A percentile compares a stretch with the other conserved stretches of the same genome.
phyloP scores from a whole-genome alignment of 2,888 invertebrate species.

The Zelleria hepariella region DNA sequence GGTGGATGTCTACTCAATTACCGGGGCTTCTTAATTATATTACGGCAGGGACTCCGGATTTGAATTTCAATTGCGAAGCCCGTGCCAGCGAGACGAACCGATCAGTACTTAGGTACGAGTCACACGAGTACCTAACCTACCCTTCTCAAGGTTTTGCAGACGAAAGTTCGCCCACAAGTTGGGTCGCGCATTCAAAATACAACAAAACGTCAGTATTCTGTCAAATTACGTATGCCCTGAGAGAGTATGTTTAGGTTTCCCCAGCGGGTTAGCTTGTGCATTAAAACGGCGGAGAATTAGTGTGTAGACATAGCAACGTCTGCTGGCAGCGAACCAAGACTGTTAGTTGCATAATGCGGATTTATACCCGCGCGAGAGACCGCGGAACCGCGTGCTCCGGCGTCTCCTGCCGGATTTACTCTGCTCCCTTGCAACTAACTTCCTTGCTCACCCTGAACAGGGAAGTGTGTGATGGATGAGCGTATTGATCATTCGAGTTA shows the following conservation, averaged over 20 bases:
- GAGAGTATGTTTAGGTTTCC: no score
- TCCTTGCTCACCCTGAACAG: no score
- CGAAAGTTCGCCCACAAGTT: no score
- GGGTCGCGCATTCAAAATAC: neutral
- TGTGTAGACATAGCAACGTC: constrained; percentile 27
- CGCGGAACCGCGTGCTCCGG: neutral
- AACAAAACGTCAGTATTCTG: neutral
- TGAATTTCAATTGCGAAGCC: constrained; percentile 60
- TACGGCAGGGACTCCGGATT: constrained; percentile 53
- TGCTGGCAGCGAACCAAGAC: constrained; percentile 65
- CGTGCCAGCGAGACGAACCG: constrained; percentile 35
- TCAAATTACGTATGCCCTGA: neutral
- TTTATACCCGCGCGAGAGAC: constrained; percentile 39
- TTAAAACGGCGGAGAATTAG: constrained; percentile 17
- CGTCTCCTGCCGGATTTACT: neutral
- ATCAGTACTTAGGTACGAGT: neutral
- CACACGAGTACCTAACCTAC: neutral
- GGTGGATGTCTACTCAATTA: constrained; percentile 61
- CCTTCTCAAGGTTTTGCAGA: neutral
- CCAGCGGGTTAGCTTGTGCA: constrained; percentile 1
- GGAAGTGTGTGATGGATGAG: no score
- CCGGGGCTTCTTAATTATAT: constrained; percentile 57
- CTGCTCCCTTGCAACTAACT: neutral
- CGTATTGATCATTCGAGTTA: no score
- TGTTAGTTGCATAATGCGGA: constrained; percentile 61